phyloP scores from a whole-genome alignment of 2,113 vertebrate genomes.

The Platysteira castanea region DNA sequence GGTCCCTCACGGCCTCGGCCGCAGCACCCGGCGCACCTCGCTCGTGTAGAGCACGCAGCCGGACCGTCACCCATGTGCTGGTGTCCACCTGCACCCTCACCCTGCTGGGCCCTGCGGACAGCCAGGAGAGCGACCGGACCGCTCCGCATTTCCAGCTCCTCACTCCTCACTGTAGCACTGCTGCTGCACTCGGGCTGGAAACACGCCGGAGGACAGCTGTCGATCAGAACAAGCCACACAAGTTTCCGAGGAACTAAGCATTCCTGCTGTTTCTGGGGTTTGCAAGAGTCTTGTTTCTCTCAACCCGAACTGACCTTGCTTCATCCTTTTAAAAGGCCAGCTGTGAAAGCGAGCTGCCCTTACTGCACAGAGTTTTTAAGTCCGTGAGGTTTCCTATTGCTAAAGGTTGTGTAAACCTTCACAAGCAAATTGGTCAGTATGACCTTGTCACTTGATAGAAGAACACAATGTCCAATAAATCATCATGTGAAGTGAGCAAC shows the following conservation, averaged over 20 bases:
- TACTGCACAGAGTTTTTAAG: neutral
- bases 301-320: neutral
- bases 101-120: too few species aligned
- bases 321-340: neutral
- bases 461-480: neutral
- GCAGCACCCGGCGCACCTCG: neutral
- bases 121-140: fast-evolving
- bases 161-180: fast-evolving
- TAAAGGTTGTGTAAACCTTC: neutral
- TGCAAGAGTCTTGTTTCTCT: neutral
- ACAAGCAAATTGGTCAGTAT: neutral
- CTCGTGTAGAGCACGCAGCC: fast-evolving
- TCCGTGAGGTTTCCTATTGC: neutral
- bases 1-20: neutral
- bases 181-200: neutral
- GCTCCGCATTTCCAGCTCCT: neutral
- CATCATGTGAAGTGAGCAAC: neutral
- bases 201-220: too few species aligned
- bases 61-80: fast-evolving
- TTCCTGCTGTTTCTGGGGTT: neutral
- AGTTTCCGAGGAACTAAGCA: neutral
- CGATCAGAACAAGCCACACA: too few species aligned
- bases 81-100: fast-evolving
- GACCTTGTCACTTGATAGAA: neutral
- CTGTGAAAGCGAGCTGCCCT: neutral